phyloP scores from a whole-genome alignment of 2,113 vertebrate species.

The Eira barbara region DNA sequence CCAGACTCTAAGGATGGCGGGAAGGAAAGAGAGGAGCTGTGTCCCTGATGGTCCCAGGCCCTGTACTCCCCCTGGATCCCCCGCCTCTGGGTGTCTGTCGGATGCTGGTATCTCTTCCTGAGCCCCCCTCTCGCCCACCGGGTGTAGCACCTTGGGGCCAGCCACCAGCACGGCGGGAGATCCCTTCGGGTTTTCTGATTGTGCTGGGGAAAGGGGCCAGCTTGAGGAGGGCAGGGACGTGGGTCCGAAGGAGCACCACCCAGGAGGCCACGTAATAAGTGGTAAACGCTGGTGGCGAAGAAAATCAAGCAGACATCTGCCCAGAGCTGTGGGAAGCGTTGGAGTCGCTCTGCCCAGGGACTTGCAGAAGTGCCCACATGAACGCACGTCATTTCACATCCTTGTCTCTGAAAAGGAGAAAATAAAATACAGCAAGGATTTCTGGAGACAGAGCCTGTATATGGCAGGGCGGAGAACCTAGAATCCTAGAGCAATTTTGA shows the following conservation, averaged over 20 bases:
- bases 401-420: background rate
- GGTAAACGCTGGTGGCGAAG: background rate
- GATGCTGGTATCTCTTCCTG: background rate
- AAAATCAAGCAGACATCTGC: background rate
- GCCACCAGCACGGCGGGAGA: background rate
- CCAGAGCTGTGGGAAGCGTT: background rate
- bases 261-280: background rate
- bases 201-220: background rate
- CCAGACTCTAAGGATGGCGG: background rate
- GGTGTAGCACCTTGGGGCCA: background rate
- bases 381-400: background rate
- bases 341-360: background rate
- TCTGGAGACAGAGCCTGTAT: background rate
- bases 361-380: background rate
- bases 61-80: background rate
- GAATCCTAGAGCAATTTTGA: background rate
- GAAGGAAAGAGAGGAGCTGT: background rate
- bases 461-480: background rate
- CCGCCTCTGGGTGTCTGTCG: background rate
- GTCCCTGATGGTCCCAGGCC: background rate
- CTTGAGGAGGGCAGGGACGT: too few species aligned
- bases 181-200: background rate
- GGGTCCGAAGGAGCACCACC: background rate
- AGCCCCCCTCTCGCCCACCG: background rate
- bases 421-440: background rate